Evolutionary conservation across 2,797 vertebrate genomes (phyloP).

Genomic region (Platalea minor): DNA sequence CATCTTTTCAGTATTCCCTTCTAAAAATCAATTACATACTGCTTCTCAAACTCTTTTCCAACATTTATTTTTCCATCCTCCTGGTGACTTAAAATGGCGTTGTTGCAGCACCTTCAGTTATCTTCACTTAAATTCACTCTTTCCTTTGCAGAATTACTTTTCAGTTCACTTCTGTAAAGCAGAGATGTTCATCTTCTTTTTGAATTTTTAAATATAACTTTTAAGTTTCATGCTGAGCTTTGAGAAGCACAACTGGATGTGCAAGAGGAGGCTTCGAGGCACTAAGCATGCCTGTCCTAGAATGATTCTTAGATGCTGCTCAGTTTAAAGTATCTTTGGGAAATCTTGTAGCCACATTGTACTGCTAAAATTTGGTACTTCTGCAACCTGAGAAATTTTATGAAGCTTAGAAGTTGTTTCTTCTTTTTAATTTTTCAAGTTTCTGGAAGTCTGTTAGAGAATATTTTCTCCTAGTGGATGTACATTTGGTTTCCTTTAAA

Average conservation of each 20-base stretch:
- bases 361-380: background rate
- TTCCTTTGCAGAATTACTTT: background rate
- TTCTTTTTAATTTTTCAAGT: background rate
- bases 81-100: background rate
- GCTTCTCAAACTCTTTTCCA: background rate
- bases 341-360: background rate
- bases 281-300: background rate
- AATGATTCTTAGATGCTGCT: background rate
- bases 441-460: background rate
- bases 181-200: background rate
- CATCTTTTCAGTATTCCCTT: background rate
- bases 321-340: background rate
- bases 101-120: background rate
- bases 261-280: background rate
- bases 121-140: background rate
- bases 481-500: background rate
- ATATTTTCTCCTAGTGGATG: background rate
- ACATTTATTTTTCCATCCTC: background rate
- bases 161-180: background rate
- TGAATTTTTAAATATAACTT: background rate
- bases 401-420: background rate
- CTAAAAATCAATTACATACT: background rate
- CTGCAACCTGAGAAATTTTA: background rate
- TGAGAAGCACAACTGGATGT: background rate
- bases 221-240: background rate